Percentiles rank a stretch among this genome's conserved stretches.
These are phyloP conservation scores for Sarcophaga peregrina DNA, from an alignment of 1,140 invertebrate genomes.

Conservation along the genomic window DNA sequence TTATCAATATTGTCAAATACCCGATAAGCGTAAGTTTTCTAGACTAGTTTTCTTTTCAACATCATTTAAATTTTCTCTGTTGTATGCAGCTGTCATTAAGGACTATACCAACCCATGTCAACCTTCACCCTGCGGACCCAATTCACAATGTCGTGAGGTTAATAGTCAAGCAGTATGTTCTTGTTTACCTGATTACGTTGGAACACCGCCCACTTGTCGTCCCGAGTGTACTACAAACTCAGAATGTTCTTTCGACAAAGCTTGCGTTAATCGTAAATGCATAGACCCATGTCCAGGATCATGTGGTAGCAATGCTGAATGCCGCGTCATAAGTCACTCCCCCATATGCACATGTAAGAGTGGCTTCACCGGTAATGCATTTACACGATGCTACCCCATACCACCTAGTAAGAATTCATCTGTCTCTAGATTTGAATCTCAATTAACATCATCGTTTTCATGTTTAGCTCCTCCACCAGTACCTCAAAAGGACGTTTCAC, in stretches of 20 bases:
- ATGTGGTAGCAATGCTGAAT: constrained; percentile 82
- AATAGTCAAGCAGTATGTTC: constrained; percentile 77
- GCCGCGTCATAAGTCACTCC: constrained; percentile 79
- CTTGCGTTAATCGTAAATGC: constrained; percentile 85
- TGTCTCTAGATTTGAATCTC: background rate
- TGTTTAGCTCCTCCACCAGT: constrained; percentile 36
- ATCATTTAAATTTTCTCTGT: constrained; percentile 55
- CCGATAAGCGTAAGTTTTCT: constrained; percentile 69
- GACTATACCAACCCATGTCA: constrained; percentile 72
- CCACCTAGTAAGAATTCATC: constrained; percentile 70
- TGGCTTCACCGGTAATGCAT: constrained; percentile 81
- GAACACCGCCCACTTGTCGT: constrained; percentile 79
- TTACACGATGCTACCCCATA: constrained; percentile 60
- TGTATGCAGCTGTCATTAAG: constrained; percentile 59
- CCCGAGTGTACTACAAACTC: constrained; percentile 80
- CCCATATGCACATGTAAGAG: constrained; percentile 79
- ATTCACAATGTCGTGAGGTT: constrained; percentile 72
- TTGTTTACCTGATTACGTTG: constrained; percentile 78
- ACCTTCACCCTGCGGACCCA: constrained; percentile 73
- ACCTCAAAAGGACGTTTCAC: background rate
- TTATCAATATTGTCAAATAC: constrained; percentile 67
- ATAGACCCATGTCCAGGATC: constrained; percentile 82
- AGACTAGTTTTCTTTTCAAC: constrained; percentile 70
- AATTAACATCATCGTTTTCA: constrained; percentile 44
- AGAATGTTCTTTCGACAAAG: constrained; percentile 80